Conservation (phyloP, 2,113 vertebrate genomes). For the Herpailurus yagouaroundi region DNA sequence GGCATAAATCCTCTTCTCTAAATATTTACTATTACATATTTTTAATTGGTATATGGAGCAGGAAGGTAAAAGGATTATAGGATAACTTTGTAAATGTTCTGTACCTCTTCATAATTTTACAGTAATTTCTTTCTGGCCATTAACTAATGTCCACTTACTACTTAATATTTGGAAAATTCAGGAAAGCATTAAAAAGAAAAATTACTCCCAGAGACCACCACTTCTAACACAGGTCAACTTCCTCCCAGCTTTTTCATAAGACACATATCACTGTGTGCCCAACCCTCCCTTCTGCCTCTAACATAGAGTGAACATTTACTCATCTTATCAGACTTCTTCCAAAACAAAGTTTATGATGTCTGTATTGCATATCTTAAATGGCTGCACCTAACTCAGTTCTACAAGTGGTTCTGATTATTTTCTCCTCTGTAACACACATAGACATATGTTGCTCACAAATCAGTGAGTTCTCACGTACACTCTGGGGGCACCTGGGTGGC, state of each 20-base stretch:
- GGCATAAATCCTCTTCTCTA: background rate
- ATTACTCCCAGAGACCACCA: background rate
- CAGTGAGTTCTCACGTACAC: background rate
- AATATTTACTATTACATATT: conserved; percentile 20
- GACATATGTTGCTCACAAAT: background rate
- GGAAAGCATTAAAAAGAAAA: background rate
- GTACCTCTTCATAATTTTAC: conserved; percentile 19
- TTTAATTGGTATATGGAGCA: background rate
- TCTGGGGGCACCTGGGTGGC: too few relatives aligned
- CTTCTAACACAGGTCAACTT: background rate
- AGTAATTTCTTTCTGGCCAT: background rate
- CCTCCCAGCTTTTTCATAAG: background rate
- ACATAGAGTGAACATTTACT: background rate
- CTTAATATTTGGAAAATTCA: conserved; percentile 30
- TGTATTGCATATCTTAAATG: background rate
- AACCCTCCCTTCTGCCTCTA: background rate
- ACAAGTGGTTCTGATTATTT: background rate
- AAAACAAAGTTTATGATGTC: background rate
- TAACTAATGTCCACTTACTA: background rate
- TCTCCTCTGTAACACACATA: background rate
- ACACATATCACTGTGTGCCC: background rate
- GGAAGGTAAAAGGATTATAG: conserved; percentile 8
- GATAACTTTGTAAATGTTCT: background rate
- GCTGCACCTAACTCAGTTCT: background rate
- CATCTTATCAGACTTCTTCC: background rate